A percentile compares a stretch with the other conserved stretches of the same genome.
These are phyloP conservation scores for Acrobasis repandana DNA, from an alignment of 2,888 invertebrate species.

Conservation along the genomic window DNA sequence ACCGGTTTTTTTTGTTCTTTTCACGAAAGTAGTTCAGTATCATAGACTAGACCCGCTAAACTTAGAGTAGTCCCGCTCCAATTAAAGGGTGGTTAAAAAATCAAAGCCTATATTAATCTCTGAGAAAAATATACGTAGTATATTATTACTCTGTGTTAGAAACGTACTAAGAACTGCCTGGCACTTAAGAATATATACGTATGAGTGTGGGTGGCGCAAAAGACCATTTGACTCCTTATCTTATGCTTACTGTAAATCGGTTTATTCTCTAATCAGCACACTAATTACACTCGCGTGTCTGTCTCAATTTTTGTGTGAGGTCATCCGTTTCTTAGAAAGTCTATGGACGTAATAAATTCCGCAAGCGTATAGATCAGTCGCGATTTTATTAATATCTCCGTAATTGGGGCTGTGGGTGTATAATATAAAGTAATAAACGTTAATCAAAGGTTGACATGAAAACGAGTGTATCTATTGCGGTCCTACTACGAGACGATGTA, in stretches of 20 bases:
- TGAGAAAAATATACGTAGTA: too few species aligned
- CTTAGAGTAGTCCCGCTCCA: too few species aligned
- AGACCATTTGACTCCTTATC: background rate
- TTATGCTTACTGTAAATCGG: background rate
- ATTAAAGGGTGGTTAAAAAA: too few species aligned
- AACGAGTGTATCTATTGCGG: slow-evolving; percentile 1
- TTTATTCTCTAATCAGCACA: background rate
- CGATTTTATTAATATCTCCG: slow-evolving; percentile 19
- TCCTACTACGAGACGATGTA: background rate
- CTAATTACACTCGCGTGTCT: slow-evolving; percentile 1
- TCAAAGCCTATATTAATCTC: too few species aligned
- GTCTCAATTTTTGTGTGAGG: background rate
- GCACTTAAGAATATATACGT: too few species aligned
- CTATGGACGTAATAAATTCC: slow-evolving; percentile 11
- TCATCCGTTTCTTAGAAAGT: slow-evolving; percentile 15
- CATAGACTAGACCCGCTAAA: too few species aligned
- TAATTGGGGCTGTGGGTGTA: slow-evolving; percentile 19
- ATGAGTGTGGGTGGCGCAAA: background rate
- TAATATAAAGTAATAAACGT: slow-evolving; percentile 21
- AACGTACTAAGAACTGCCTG: too few species aligned
- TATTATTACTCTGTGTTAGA: too few species aligned
- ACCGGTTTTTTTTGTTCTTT: too few species aligned
- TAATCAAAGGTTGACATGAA: slow-evolving; percentile 22
- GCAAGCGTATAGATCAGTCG: slow-evolving; percentile 13
- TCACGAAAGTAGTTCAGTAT: too few species aligned